Evolutionary conservation across 2,113 vertebrate species (phyloP), one percentile per base, ranked within the genome.

Genomic region (Phoxinus phoxinus): DNA sequence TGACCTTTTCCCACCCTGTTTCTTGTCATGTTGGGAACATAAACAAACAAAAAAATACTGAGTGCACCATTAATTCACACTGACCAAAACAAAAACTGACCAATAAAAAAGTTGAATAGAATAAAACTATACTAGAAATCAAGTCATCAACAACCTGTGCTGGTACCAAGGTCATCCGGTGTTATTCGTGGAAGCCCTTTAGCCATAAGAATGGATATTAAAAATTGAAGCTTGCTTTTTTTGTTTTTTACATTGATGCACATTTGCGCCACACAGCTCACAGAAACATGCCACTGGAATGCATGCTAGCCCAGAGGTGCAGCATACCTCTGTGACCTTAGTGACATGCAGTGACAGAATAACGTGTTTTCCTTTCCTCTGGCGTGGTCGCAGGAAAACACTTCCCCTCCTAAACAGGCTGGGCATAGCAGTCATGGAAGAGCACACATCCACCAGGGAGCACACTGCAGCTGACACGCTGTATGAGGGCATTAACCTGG

Each of bases 401-500:
- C 73, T 77, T 86, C 80, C 71, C 41, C 27, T 71, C 27, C 85
- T 82, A 37, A 77, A 61, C 41, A 67, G 46, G 80, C 61, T 71
- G 19, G 63, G 63, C 63, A 46, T 59, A 74, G 88, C 91, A 86
- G 89, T 93, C 91, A 90, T 87, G 89, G 87, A 61, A 46, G 85
- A 69, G 89, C 84, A 87, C 89, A 84, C 90, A 84, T 92, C 91
- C 46, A 75, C 84, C 79, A 65, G 91, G 92, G 87, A 84, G 86
- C 89, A 88, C 81, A 85, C 90, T 83, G 86, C 88, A 89, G 89
- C 91, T 93, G 94, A 94, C 94, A 90, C 81, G 91, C 93, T 91
- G 91, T 88, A 93, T 87, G 88, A 91, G 92, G 91, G 92, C 93
- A 91, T 94, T 94, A 93, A 94, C 94, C 94, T 93, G 93, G 77